Conservation (phyloP, 1,140 invertebrate species). For the Mercenaria mercenaria region DNA sequence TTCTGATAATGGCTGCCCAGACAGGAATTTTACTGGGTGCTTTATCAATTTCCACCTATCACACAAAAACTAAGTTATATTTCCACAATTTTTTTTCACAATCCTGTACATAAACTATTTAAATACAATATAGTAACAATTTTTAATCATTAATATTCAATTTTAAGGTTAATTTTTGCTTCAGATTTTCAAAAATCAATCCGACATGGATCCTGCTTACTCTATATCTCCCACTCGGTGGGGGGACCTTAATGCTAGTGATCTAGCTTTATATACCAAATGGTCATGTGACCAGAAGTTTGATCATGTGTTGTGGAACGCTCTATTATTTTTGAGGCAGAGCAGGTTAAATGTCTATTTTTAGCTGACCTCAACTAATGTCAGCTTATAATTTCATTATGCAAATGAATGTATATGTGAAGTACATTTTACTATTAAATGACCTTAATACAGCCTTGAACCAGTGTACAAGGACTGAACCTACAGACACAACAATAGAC, state of each 20-base stretch:
- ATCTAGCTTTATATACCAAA: conserved; percentile 26
- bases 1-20: conserved; percentile 7
- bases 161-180: conserved; percentile 26
- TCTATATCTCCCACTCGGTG: conserved; percentile 48
- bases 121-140: conserved; percentile 38
- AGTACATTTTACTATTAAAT: background rate
- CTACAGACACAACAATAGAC: background rate
- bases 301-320: conserved; percentile 23
- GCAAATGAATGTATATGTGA: background rate
- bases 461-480: background rate
- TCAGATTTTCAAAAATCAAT: conserved; percentile 5
- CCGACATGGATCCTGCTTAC: conserved; percentile 14
- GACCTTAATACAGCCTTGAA: background rate
- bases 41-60: background rate
- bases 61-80: conserved; percentile 9
- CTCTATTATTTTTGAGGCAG: conserved; percentile 19
- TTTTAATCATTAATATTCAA: background rate
- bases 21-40: background rate
- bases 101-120: background rate
- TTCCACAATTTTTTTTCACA: conserved; percentile 16
- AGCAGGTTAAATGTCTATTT: background rate
- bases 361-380: background rate
- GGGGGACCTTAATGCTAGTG: conserved; percentile 62
- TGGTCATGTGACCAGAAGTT: conserved; percentile 25
- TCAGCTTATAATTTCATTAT: background rate